Percentiles rank a stretch among this genome's conserved stretches.
Conservation (phyloP, 2,888 invertebrate species). For the Lepidochrysops patricia region DNA sequence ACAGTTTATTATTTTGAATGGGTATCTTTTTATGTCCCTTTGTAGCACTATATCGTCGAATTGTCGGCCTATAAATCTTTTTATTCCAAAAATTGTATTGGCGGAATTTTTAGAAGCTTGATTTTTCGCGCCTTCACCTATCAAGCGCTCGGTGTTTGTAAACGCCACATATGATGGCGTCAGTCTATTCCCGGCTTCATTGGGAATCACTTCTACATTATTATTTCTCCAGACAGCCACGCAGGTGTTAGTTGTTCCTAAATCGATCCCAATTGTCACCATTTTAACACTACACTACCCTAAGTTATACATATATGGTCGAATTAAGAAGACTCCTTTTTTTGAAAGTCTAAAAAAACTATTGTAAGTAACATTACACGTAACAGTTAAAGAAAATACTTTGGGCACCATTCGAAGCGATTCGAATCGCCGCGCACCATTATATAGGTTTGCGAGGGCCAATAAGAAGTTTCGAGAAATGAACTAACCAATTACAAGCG, state of each 20-base stretch:
- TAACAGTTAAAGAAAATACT: not conserved
- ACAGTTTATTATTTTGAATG: conserved; percentile 41
- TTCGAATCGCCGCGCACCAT: conserved; percentile 29
- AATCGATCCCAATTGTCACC: conserved; percentile 55
- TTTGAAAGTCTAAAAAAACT: too few species aligned
- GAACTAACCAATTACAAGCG: conserved; percentile 39
- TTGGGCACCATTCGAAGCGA: conserved; percentile 26
- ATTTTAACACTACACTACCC: conserved; percentile 30
- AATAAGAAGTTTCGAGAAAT: conserved; percentile 40
- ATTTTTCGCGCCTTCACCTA: conserved; percentile 51
- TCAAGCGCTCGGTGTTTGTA: conserved; percentile 38
- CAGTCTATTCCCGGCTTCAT: conserved; percentile 45
- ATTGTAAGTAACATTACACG: too few species aligned
- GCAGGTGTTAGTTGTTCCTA: conserved; percentile 51
- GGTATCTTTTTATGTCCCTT: conserved; percentile 46
- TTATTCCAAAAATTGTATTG: conserved; percentile 51
- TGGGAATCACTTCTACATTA: conserved; percentile 45
- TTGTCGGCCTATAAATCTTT: conserved; percentile 47
- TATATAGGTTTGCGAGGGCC: conserved; percentile 45
- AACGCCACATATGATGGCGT: conserved; percentile 56
- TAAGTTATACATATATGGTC: too few species aligned
- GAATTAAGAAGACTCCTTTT: too few species aligned
- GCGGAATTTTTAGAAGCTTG: conserved; percentile 42
- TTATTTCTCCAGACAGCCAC: conserved; percentile 51
- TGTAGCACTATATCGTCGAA: conserved; percentile 50